Base-by-base conservation (phyloP, 2,113 vertebrate species). In the Pseudorectes ferrugineus region DNA sequence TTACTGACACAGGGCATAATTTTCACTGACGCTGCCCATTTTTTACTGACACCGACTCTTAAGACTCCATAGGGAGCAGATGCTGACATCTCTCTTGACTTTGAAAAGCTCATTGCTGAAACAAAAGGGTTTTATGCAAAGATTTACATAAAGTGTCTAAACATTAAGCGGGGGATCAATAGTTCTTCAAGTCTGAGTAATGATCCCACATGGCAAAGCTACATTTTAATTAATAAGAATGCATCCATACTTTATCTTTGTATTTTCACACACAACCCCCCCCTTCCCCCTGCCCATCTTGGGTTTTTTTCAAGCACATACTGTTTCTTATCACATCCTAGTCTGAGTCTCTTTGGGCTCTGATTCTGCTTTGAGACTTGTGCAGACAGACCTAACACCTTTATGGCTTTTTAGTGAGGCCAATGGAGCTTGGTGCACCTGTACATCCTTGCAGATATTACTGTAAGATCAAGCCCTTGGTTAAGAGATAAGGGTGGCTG, bases 131-230 rank as follows among this genome's bases (percentile, higher is more conserved):
- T 94, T 96, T 96, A 93, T 91, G 91, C 93, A 95, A 96, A 96
- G 96, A 96, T 97, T 97, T 97, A 96, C 94, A 96, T 95, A 96
- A 77, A 95, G 87, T 59, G 88, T 88, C 89, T 96, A 92, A 95
- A 96, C 93, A 92, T 94, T 92, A 93, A 91, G 86, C 17, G 28
- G 35, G 54, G 75, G 77, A 96, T 92, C 94, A 87, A 91, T 92
- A 89, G 88, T 92, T 95, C 74, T 92, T 92, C 59, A 68, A 79
- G 88, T 93, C 90, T 95, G 88, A 94, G 84, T 94, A 94, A 95
- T 93, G 94, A 86, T 94, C 89, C 89, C 85, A 90, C 42, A 51
- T 76, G 84, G 92, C 48, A 94, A 77, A 92, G 75, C 70, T 88
- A 85, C 82, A 40, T 86, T 93, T 95, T 91, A 92, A 90, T 86